These are phyloP conservation scores for Arenaria interpres DNA, from an alignment of 2,113 vertebrate species.

Conservation along the genomic window DNA sequence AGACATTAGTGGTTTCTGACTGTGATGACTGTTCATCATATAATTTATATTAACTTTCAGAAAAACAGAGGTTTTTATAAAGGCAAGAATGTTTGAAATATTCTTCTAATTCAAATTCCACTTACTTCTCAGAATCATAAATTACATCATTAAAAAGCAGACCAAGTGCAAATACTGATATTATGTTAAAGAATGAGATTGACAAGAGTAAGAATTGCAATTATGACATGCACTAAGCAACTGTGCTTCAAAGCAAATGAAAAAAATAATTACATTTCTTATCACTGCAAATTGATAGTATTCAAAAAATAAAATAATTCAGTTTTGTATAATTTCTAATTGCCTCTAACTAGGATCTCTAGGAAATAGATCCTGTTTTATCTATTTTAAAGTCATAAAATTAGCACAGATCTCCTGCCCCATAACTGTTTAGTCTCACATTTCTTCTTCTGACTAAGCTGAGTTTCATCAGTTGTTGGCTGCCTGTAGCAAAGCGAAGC, in stretches of 20 bases:
- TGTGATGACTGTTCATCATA: not conserved
- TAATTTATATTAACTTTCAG: not conserved
- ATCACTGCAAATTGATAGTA: not conserved
- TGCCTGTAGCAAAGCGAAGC: not conserved
- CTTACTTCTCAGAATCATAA: not conserved
- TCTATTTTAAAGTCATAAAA: not conserved
- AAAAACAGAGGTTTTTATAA: not conserved
- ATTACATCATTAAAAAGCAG: conserved; percentile 1
- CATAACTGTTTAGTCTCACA: not conserved
- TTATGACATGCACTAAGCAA: not conserved
- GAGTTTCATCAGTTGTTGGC: not conserved
- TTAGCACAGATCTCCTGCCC: not conserved
- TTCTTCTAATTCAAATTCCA: not conserved
- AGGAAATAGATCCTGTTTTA: not conserved
- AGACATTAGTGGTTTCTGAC: not conserved
- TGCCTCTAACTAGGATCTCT: not conserved
- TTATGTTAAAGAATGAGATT: not conserved
- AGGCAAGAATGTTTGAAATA: not conserved
- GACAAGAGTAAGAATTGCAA: not conserved
- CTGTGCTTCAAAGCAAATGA: not conserved
- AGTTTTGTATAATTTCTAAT: not conserved
- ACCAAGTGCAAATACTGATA: not conserved
- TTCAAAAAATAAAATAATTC: not conserved
- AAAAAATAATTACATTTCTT: not conserved
- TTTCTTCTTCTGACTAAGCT: not conserved